A percentile compares a stretch with the other conserved stretches of the same genome.
Conservation (phyloP, 2,888 invertebrate species). For the Nyleta sp. region DNA sequence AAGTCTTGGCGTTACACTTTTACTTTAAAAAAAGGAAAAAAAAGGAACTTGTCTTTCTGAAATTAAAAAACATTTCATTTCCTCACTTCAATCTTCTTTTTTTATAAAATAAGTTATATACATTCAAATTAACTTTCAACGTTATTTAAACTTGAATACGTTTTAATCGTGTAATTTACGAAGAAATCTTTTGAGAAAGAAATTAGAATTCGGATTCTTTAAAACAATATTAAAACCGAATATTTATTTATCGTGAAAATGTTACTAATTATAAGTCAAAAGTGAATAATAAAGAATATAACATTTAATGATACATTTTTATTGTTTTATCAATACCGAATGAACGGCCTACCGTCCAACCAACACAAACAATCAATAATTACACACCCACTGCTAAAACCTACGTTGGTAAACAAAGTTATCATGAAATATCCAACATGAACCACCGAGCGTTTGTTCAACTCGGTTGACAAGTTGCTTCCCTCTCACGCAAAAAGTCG, state of each 20-base stretch:
- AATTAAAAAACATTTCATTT: too few relatives aligned
- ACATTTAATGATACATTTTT: background rate
- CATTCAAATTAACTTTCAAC: too few relatives aligned
- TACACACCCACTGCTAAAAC: conserved; percentile 13
- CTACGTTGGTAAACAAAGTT: conserved; percentile 25
- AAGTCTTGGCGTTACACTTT: background rate
- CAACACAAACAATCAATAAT: conserved; percentile 35
- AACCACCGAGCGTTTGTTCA: conserved; percentile 6
- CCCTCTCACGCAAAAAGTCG: conserved; percentile 2
- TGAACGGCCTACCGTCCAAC: background rate
- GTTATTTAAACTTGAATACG: too few relatives aligned
- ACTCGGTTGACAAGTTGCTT: conserved; percentile 9
- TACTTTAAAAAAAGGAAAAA: background rate
- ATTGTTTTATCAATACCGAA: conserved; percentile 3
- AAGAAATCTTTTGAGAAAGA: too few relatives aligned
- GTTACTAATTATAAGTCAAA: too few relatives aligned
- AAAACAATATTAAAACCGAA: too few relatives aligned
- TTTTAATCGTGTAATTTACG: too few relatives aligned
- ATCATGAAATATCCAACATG: conserved; percentile 22
- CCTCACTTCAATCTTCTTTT: too few relatives aligned
- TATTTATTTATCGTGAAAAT: too few relatives aligned
- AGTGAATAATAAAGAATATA: background rate
- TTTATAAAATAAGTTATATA: too few relatives aligned
- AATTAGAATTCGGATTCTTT: too few relatives aligned
- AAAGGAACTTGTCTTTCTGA: background rate